Evolutionary conservation across 1,140 invertebrate species (phyloP), one percentile per base, ranked within the genome.

Genomic region (Belonocnema kinseyi): DNA sequence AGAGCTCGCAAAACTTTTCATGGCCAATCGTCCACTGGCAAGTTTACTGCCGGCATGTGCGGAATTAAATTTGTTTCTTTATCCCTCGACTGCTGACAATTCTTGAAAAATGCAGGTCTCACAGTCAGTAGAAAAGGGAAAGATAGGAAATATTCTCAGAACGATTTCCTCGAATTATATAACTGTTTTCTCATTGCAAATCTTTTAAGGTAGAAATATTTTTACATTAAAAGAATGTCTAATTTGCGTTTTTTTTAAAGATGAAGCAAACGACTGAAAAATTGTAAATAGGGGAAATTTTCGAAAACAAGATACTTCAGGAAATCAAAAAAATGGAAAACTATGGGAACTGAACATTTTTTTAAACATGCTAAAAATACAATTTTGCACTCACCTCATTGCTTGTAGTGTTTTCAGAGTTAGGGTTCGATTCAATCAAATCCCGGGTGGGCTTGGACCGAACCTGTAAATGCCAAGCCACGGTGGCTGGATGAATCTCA

Each of bases 381-480:
- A 33, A 16, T 14, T 7, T 66, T 66, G 5, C 33, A 76, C 86
- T 85, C 70, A 87, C 86, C 81, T 83, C 85, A 61, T 87, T 85
- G 79, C 81, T 86, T 50, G 86, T 85, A 77, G 80, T 83, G 77
- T 71, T 83, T 66, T 66, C 61, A 12, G 61, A 66, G 26, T 66
- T 66, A 16, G 61, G 61, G 40, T 66, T 73, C 80, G 82, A 71
- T 80, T 82, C 82, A 72, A 83, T 77, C 50, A 85, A 78, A 53
- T 87, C 86, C 72, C 83, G 80, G 54, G 79, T 85, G 72, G 77
- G 80, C 77, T 82, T 87, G 79, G 85, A 78, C 52, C 87, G 85
- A 11, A 85, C 85, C 85, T 86, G 82, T 40, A 66, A 66, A 66
- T 66, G 61, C 61, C 61, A 66, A 66, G 61, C 58, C 46, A 76